phyloP scores from a whole-genome alignment of 2,113 vertebrate genomes.

The Ophiodon elongatus region DNA sequence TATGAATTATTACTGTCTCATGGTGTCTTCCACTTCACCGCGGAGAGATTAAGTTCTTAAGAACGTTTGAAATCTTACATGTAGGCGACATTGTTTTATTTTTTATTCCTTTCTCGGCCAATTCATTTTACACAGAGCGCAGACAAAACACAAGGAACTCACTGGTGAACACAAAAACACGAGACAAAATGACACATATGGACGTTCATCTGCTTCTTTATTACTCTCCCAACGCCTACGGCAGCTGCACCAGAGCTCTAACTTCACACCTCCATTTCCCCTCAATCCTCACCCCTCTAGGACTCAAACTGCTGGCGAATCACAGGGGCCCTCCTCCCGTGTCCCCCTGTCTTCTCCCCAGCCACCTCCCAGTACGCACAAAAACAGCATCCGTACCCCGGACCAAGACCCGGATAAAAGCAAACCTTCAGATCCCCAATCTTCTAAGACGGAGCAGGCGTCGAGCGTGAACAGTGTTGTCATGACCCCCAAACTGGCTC shows the following conservation, averaged over 20 bases:
- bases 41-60: constrained; percentile 15
- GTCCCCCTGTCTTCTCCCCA: constrained; percentile 45
- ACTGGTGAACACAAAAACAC: constrained; percentile 23
- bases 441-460: constrained; percentile 23
- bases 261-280: constrained; percentile 78
- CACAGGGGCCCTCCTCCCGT: constrained; percentile 41
- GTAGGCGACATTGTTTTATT: constrained; percentile 6
- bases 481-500: constrained; percentile 86
- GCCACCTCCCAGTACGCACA: constrained; percentile 47
- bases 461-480: constrained; percentile 47
- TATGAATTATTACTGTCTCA: constrained; percentile 2
- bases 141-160: constrained; percentile 48
- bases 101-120: constrained; percentile 16
- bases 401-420: constrained; percentile 44
- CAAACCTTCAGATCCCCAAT: constrained; percentile 32
- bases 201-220: constrained; percentile 49
- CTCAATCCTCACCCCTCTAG: constrained; percentile 78
- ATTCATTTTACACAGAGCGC: constrained; percentile 49
- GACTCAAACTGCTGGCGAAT: constrained; percentile 69
- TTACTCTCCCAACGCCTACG: constrained; percentile 38
- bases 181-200: constrained; percentile 32
- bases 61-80: background rate
- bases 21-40: constrained; percentile 11
- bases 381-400: constrained; percentile 34
- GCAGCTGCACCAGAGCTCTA: constrained; percentile 52